A percentile compares a stretch with the other conserved stretches of the same genome.
Conservation (phyloP, 2,888 invertebrate species). For the Lampropteryx suffumata region DNA sequence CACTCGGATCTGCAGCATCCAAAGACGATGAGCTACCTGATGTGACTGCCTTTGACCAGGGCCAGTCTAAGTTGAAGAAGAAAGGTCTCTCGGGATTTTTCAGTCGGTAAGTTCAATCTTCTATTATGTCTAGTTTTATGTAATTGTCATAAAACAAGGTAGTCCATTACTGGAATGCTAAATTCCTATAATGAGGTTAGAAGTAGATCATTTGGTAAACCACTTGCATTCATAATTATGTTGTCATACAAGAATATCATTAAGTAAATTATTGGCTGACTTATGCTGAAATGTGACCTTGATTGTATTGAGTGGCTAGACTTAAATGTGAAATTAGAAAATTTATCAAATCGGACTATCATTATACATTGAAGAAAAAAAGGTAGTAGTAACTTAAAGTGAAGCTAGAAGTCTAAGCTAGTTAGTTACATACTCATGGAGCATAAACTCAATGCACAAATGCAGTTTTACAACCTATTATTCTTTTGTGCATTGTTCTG, state of each 20-base stretch:
- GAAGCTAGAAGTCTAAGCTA: too few species aligned
- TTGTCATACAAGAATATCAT: slow-evolving; percentile 4
- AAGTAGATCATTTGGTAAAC: slow-evolving; percentile 6
- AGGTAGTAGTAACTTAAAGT: too few species aligned
- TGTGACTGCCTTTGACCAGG: slow-evolving; percentile 51
- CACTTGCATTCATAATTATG: slow-evolving; percentile 10
- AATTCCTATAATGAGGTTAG: slow-evolving; percentile 20
- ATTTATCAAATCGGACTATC: too few species aligned
- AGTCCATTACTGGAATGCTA: neutral
- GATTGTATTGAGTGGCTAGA: too few species aligned
- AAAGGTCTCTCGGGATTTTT: slow-evolving; percentile 85
- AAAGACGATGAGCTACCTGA: slow-evolving; percentile 73
- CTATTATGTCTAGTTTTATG: slow-evolving; percentile 10
- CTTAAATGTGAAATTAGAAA: too few species aligned
- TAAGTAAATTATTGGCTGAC: neutral
- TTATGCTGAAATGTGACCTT: too few species aligned
- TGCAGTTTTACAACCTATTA: neutral
- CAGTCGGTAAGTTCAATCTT: slow-evolving; percentile 76
- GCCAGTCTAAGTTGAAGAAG: slow-evolving; percentile 79
- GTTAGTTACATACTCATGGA: too few species aligned
- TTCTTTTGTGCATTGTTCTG: neutral
- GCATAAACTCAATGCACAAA: too few species aligned
- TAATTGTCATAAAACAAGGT: slow-evolving; percentile 35
- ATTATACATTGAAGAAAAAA: too few species aligned
- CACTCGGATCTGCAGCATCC: slow-evolving; percentile 84